A percentile compares a stretch with the other conserved stretches of the same genome.
Conservation (phyloP, 1,140 invertebrate genomes). For the Drosophila insularis region DNA sequence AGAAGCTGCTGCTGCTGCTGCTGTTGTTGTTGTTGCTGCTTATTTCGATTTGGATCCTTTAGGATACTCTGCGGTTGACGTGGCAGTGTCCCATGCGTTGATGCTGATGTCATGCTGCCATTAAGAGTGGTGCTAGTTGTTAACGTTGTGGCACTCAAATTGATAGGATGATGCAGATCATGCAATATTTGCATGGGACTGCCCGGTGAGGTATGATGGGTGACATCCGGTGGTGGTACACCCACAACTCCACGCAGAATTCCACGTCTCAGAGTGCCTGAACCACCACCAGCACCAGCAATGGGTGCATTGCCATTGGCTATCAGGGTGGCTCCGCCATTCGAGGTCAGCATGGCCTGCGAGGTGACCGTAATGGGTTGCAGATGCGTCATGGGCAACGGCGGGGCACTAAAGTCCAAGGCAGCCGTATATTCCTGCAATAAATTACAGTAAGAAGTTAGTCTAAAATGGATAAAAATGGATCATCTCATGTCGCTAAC, state of each 20-base stretch:
- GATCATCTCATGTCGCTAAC: constrained; percentile 15
- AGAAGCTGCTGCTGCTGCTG: constrained; percentile 61
- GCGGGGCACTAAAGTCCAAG: constrained; percentile 74
- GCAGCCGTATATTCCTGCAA: constrained; percentile 77
- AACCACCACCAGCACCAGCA: constrained; percentile 53
- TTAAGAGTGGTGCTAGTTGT: constrained; percentile 76
- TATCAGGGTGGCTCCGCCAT: constrained; percentile 55
- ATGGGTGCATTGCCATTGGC: constrained; percentile 26
- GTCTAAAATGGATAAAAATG: constrained; percentile 6
- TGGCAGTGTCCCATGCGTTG: constrained; percentile 56
- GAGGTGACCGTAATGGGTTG: constrained; percentile 74
- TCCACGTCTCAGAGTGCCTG: constrained; percentile 75
- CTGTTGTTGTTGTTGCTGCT: constrained; percentile 83
- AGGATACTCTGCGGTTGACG: constrained; percentile 86
- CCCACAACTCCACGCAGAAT: constrained; percentile 72
- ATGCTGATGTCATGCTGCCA: constrained; percentile 73
- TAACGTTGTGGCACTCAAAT: constrained; percentile 71
- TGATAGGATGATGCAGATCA: constrained; percentile 79
- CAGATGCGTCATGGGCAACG: constrained; percentile 71
- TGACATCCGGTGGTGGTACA: constrained; percentile 79
- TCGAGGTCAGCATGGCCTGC: constrained; percentile 59
- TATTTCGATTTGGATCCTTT: constrained; percentile 85
- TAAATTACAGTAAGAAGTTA: constrained; percentile 3
- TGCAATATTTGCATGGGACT: constrained; percentile 68
- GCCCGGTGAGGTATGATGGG: constrained; percentile 68